Conservation (phyloP, 2,888 invertebrate species). For the Caenorhabditis wallacei region DNA sequence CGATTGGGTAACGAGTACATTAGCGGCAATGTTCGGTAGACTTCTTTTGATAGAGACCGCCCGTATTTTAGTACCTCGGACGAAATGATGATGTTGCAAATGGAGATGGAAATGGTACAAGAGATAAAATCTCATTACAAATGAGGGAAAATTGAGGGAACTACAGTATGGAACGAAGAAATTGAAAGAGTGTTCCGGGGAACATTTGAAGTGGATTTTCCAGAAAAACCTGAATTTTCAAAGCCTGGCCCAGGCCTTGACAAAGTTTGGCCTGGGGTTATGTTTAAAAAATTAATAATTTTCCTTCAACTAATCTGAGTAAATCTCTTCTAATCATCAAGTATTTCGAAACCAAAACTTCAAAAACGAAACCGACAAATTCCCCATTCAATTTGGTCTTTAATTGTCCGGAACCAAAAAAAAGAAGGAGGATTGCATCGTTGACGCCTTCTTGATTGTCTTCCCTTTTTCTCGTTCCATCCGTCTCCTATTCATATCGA, state of each 20-base stretch:
- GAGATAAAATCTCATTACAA: background rate
- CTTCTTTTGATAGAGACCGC: constrained; percentile 26
- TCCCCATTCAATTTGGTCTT: constrained; percentile 2
- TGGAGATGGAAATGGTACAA: constrained; percentile 22
- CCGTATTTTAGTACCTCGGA: constrained; percentile 47
- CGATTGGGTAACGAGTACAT: constrained; percentile 61
- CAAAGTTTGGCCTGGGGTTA: too few species aligned
- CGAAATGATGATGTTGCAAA: constrained; percentile 42
- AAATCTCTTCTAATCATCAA: too few species aligned
- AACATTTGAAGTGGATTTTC: background rate
- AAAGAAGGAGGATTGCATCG: constrained; percentile 20
- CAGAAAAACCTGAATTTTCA: too few species aligned
- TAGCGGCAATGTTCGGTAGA: constrained; percentile 24
- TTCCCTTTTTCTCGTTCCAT: background rate
- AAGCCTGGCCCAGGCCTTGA: too few species aligned
- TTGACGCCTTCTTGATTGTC: constrained; percentile 23
- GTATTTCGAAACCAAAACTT: too few species aligned
- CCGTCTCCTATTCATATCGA: background rate
- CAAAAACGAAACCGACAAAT: constrained; percentile 14
- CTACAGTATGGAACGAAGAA: background rate
- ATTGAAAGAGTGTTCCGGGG: background rate
- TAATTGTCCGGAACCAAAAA: constrained; percentile 34
- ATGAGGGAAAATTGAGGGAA: background rate
- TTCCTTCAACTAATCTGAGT: too few species aligned
- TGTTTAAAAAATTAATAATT: too few species aligned